Evolutionary conservation across 2,113 vertebrate species (phyloP).

Genomic region (Cynocephalus volans): DNA sequence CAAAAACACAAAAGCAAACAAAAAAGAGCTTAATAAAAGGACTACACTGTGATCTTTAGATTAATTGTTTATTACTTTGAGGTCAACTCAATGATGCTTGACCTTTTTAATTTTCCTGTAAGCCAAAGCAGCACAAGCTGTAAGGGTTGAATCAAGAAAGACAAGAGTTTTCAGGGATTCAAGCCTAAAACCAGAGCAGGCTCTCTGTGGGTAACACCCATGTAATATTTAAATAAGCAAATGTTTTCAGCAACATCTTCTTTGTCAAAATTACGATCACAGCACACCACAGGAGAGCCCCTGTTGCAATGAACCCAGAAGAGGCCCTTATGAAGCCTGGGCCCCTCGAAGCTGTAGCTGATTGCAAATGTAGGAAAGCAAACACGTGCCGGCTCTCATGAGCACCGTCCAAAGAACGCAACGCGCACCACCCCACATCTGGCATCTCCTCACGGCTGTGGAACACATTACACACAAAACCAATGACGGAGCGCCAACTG

Average conservation of each 20-base stretch:
- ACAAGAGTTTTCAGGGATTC: conserved; percentile 39
- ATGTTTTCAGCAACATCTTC: conserved; percentile 10
- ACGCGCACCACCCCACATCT: conserved; percentile 62
- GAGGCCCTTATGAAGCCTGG: not conserved
- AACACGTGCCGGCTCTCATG: conserved; percentile 50
- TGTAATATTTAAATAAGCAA: conserved; percentile 57
- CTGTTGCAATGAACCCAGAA: not conserved
- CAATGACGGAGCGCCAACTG: conserved; percentile 41
- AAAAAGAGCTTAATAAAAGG: conserved; percentile 62
- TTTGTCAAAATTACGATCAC: conserved; percentile 48
- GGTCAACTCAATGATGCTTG: conserved; percentile 80
- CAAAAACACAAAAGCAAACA: conserved; percentile 61
- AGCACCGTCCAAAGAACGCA: conserved; percentile 56
- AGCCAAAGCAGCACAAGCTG: conserved; percentile 67
- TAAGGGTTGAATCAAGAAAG: conserved; percentile 72
- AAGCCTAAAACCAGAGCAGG: conserved; percentile 48
- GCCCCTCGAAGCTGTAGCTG: not conserved
- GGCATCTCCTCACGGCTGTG: conserved; percentile 56
- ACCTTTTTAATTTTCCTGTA: conserved; percentile 82
- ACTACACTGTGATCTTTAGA: conserved; percentile 67
- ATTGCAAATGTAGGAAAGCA: not conserved
- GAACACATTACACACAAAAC: conserved; percentile 71
- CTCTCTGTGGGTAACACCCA: conserved; percentile 19
- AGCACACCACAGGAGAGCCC: not conserved
- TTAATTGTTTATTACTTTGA: conserved; percentile 83